A percentile compares a stretch with the other conserved stretches of the same genome.
These are phyloP conservation scores for Platerodrilus igneus DNA, from an alignment of 2,888 invertebrate species.

Conservation along the genomic window DNA sequence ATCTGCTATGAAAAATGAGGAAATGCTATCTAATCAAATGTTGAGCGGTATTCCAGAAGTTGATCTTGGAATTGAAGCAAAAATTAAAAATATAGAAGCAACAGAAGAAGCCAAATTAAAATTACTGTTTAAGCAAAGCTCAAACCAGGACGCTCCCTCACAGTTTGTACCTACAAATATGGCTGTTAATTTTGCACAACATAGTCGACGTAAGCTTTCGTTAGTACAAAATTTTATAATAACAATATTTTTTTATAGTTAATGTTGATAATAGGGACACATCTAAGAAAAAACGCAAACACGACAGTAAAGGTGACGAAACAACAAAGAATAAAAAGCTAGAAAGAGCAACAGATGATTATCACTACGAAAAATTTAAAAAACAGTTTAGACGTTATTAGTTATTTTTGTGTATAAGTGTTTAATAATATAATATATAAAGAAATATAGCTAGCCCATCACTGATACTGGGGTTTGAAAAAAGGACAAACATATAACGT, in stretches of 20 bases:
- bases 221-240: slow-evolving; percentile 14
- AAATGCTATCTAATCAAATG: slow-evolving; percentile 99
- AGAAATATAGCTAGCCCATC: too few relatives aligned
- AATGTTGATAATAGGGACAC: slow-evolving; percentile 73
- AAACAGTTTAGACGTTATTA: slow-evolving; percentile 78
- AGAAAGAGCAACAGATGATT: slow-evolving; percentile 95
- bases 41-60: slow-evolving; percentile 99
- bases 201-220: slow-evolving; percentile 79
- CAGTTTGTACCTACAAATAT: slow-evolving; percentile 97
- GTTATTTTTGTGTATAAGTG: slow-evolving; percentile 8
- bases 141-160: slow-evolving; percentile 88
- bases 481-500: too few relatives aligned
- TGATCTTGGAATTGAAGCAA: slow-evolving; percentile 97
- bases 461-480: too few relatives aligned
- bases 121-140: slow-evolving; percentile 81
- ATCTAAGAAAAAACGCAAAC: slow-evolving; percentile 57
- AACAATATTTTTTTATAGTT: slow-evolving; percentile 53
- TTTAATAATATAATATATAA: not conserved
- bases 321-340: slow-evolving; percentile 68
- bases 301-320: slow-evolving; percentile 54
- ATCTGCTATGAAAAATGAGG: slow-evolving; percentile 86
- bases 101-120: slow-evolving; percentile 97
- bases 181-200: slow-evolving; percentile 97
- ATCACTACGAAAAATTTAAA: slow-evolving; percentile 93
- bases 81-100: slow-evolving; percentile 97